Base-by-base conservation (phyloP, 2,113 vertebrate species). In the Picathartes gymnocephalus region DNA sequence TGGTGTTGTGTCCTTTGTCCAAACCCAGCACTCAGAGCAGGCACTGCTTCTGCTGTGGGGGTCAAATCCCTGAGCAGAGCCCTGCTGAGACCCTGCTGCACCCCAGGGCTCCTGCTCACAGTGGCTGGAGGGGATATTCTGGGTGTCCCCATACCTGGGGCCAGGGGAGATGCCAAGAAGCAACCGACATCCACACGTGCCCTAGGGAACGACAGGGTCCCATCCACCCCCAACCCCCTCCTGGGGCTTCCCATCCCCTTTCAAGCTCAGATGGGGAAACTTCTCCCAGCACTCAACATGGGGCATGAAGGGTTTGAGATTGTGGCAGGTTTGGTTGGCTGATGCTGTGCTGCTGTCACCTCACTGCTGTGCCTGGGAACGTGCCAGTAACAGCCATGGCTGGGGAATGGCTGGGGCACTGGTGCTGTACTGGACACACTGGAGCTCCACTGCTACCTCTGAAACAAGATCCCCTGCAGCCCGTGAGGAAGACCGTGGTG, bases 161-260 rank as follows among this genome's bases (percentile, higher is more conserved):
- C 28, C 61, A n/a, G 13, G 14, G 25, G 60, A 83, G 77, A 64
- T 2, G 11, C 35, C 68, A 51, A 73, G 60, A n/a, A 77, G 11
- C 2, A 23, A 13, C 15, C 27, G 24, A 8, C 35, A 28, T 10
- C 21, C 37, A 22, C 4, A 2, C 24, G 28, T 23, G 39, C 39
- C 21, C 19, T 33, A 4, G 25, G 73, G 24, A 25, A 6, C 2
- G 13, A 1, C 35, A 6, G 1, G 0, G 7, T 14, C 5, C 50
- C 48, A 13, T 2, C 62, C 57, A 33, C 28, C 70, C 11, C 3
- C 21, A 7, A 25, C 19, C n/a, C 39, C 21, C 31, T 68, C 10
- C 48, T 4, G 1, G 30, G 42, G 11, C 40, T 72, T 60, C 35
- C 23, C 40, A 42, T 21, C 37, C 14, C 13, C 30, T 88, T 8